Conservation (phyloP, 2,888 invertebrate species). For the Seira musarum region DNA sequence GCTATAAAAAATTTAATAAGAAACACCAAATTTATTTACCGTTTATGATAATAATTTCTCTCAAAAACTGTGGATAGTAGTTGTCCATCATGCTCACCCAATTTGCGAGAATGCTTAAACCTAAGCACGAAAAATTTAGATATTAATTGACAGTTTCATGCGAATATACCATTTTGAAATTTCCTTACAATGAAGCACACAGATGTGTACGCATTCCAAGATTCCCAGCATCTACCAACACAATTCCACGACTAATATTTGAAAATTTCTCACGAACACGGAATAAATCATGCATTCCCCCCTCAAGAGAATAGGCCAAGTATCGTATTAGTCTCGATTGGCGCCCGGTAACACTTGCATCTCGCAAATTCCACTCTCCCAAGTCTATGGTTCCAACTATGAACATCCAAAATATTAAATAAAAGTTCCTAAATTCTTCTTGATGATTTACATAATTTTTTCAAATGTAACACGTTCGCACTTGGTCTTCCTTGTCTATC, state of each 20-base stretch:
- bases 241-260: neutral
- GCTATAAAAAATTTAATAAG: no score
- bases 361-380: neutral
- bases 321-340: neutral
- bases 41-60: conserved; percentile 9
- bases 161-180: neutral
- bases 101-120: neutral
- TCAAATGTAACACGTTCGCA: no score
- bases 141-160: neutral
- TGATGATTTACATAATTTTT: neutral
- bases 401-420: no score
- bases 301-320: neutral
- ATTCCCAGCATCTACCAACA: neutral
- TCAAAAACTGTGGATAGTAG: conserved; percentile 10
- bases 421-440: neutral
- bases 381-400: neutral
- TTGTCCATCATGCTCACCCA: neutral
- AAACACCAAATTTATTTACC: neutral
- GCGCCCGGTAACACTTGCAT: neutral
- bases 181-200: neutral
- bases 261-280: neutral
- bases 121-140: neutral
- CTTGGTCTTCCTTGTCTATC: neutral
- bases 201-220: neutral
- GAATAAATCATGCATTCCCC: neutral